Base-by-base conservation (phyloP, 2,797 vertebrate genomes). In the Pangasius larnaudii region DNA sequence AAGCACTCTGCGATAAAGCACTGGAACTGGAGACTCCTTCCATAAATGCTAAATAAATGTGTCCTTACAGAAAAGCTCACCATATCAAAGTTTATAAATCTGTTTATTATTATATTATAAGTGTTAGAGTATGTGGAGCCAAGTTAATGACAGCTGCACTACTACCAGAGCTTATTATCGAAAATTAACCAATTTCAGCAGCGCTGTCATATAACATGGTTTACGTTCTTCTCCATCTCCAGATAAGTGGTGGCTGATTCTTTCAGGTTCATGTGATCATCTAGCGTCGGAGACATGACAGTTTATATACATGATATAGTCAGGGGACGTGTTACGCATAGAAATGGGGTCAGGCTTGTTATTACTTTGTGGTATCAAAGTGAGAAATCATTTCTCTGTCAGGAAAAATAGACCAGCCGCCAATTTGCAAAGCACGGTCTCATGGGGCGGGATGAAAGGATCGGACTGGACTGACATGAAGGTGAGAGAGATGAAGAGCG, bases 161-260 rank as follows among this genome's bases (percentile, higher is more conserved):
- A 30, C 2, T 51, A 51, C 46, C 13, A 16, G 27, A 30, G 30
- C 30, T 13, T 6, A 7, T 58, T 42, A 14, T 42, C 16, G 53
- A 39, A 22, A 30, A 51, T 77, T 2, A 6, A 27, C 2, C 0
- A 1, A 5, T 30, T 30, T 65, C 63, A 46, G 7, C 7, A 46
- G 46, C 46, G 7, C 46, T 46, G 19, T 18, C 11, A 0, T 78
- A 10, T 9, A 2, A 8, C 1, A 3, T 19, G 75, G 16, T 39
- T 24, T 10, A 59, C 2, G 51, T 59, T 5, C 49, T 79, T 58
- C 46, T 79, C 51, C 22, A 39, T 69, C 82, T 63, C 36, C 42
- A n/a, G 72, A 88, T 88, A 84, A 67, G 59, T 84, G 72, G n/a
- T 27, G 46, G 30, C 74, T 67, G 71, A 84, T 77, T 84, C 63